phyloP scores from a whole-genome alignment of 1,140 invertebrate genomes.

The Drosophila triauraria region DNA sequence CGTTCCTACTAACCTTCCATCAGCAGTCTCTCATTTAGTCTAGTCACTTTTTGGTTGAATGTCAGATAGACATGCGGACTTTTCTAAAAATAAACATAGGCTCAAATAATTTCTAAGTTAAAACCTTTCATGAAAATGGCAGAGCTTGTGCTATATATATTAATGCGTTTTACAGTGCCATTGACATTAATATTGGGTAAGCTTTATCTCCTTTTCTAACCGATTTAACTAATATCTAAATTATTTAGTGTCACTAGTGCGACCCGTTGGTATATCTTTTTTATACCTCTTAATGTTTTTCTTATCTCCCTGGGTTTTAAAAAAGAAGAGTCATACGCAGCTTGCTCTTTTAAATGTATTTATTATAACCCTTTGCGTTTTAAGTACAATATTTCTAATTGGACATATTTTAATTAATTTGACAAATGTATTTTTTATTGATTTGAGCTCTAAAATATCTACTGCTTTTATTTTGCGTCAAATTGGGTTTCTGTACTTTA shows the following conservation, averaged over 20 bases:
- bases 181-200: slow-evolving; percentile 8
- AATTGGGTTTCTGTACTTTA: slow-evolving; percentile 56
- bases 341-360: slow-evolving; percentile 16
- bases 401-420: slow-evolving; percentile 44
- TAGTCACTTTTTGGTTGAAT: not conserved
- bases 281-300: slow-evolving; percentile 57
- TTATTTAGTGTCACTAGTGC: slow-evolving; percentile 35
- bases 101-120: no score
- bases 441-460: not conserved
- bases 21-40: not conserved
- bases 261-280: slow-evolving; percentile 55
- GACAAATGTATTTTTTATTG: slow-evolving; percentile 18
- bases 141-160: not conserved
- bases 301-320: slow-evolving; percentile 55
- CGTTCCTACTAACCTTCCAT: no score
- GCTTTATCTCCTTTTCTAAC: not conserved
- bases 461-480: slow-evolving; percentile 31
- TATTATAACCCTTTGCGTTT: slow-evolving; percentile 17
- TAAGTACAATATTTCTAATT: slow-evolving; percentile 19
- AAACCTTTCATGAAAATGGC: not conserved
- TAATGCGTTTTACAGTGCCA: slow-evolving; percentile 3
- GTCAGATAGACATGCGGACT: not conserved
- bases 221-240: not conserved
- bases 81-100: not conserved
- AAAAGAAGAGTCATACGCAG: slow-evolving; percentile 13